Conservation (phyloP, 92 coral and sea anemone species). For the Paragorgia papillata region DNA sequence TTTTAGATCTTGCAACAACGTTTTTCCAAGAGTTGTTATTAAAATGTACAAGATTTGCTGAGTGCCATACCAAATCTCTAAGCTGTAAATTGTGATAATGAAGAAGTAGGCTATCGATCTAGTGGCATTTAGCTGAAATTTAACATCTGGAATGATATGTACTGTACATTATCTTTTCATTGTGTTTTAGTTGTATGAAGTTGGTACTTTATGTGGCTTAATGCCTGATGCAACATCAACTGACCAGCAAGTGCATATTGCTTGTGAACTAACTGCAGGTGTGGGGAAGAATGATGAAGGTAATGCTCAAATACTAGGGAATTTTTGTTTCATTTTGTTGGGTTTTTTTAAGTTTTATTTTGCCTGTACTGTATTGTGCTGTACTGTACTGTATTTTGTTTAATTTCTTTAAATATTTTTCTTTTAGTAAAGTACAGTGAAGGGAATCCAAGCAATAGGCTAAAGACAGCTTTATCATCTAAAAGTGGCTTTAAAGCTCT, state of each 20-base stretch:
- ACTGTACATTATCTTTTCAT: not conserved
- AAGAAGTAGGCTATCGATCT: too few relatives aligned
- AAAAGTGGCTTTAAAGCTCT: conserved; percentile 75
- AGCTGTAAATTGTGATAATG: too few relatives aligned
- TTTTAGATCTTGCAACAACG: too few relatives aligned
- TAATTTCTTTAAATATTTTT: not conserved
- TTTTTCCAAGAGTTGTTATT: too few relatives aligned
- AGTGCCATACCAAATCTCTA: too few relatives aligned
- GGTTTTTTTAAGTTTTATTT: conserved; percentile 39
- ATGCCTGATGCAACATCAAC: conserved; percentile 75
- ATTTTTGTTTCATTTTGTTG: conserved; percentile 65
- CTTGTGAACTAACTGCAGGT: conserved; percentile 66
- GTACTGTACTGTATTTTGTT: too few relatives aligned
- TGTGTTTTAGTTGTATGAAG: conserved; percentile 65
- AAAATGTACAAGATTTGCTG: too few relatives aligned
- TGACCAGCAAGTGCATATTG: conserved; percentile 75
- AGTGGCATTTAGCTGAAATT: too few relatives aligned
- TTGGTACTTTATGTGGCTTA: conserved; percentile 85
- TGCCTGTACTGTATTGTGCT: conserved; percentile 43
- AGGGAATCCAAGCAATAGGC: conserved; percentile 75
- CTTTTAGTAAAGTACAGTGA: conserved; percentile 39
- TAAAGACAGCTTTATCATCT: conserved; percentile 79
- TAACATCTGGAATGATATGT: too few relatives aligned
- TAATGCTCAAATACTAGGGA: conserved; percentile 73
- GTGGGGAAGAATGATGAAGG: conserved; percentile 80